Base-by-base conservation (phyloP, 2,888 invertebrate species). In the Caenorhabditis auriculariae region DNA sequence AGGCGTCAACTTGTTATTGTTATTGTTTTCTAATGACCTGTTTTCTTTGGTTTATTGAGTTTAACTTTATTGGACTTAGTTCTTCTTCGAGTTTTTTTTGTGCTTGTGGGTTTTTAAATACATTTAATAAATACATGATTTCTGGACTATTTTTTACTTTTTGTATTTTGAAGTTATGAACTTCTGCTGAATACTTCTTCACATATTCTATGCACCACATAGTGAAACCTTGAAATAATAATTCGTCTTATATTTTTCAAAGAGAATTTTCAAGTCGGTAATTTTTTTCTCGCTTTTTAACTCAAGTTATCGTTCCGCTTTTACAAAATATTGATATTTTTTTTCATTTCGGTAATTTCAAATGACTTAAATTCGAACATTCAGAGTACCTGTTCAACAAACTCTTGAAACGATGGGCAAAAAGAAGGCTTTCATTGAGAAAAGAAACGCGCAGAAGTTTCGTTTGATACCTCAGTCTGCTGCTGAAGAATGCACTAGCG, bases 371-470 rank as follows among this genome's bases (percentile, higher is more conserved):
- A 32, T 12, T 32, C 35, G 35, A 32, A 12, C 9, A 12, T 32
- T 32, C 35, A 32, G n/a, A n/a, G n/a, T 32, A 32, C n/a, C 9
- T 32, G 9, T 32, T 9, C n/a, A n/a, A 32, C 9, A 32, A 32
- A 32, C 35, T n/a, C 35, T n/a, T n/a, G 28, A 24, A 32, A 42
- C 39, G 47, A 60, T 60, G 68, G 71, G 71, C 38, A 71, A 68
- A 51, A 71, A 68, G 66, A 63, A 67, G 61, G 61, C 56, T 37
- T 94, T 93, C 81, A 92, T 95, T 76, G 90, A 93, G 82, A 90
- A 90, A 75, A 93, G 93, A 82, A 89, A 89, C 80, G 88, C 93
- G 0, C 89, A 92, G 23, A 91, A 91, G 0, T 96, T 94, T 82
- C 90, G 90, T 80, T 84, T 96, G 66, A n/a, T n/a, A n/a, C n/a